A percentile compares a stretch with the other conserved stretches of the same genome.
Evolutionary conservation across 1,140 invertebrate genomes (phyloP).

Genomic region (Pararge aegeria): DNA sequence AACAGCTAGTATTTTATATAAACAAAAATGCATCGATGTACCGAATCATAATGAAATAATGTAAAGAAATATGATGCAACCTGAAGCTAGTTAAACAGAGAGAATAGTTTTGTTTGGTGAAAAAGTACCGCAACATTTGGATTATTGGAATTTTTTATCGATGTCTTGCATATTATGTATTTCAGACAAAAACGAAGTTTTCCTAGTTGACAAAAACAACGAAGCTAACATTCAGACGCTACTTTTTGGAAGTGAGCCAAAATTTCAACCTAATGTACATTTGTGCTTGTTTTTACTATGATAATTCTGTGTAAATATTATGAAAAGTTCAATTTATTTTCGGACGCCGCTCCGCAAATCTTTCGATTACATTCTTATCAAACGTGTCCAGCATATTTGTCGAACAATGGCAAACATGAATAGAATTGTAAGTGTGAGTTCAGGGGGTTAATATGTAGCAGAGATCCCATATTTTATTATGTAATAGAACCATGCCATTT

Average conservation of each 20-base stretch:
- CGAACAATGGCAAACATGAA: neutral
- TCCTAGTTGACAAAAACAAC: conserved; percentile 10
- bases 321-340: conserved; percentile 4
- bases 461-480: too few species aligned
- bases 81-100: too few species aligned
- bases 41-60: too few species aligned
- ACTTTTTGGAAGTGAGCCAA: conserved; percentile 13
- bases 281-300: conserved; percentile 11
- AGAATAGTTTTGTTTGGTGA: too few species aligned
- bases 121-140: neutral
- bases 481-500: too few species aligned
- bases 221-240: conserved; percentile 6
- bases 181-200: neutral
- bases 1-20: too few species aligned
- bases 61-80: too few species aligned
- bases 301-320: conserved; percentile 3
- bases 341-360: neutral
- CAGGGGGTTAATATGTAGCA: too few species aligned
- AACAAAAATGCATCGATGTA: too few species aligned
- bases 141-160: neutral
- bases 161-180: neutral
- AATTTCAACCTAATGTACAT: conserved; percentile 18
- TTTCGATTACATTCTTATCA: conserved; percentile 6
- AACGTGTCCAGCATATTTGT: neutral
- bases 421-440: neutral